Percentiles rank a stretch among this genome's conserved stretches.
phyloP scores from a whole-genome alignment of 30 jellyfish, hydroid and myxozoan species.

The Aurelia aurita complex sp. Pacific region DNA sequence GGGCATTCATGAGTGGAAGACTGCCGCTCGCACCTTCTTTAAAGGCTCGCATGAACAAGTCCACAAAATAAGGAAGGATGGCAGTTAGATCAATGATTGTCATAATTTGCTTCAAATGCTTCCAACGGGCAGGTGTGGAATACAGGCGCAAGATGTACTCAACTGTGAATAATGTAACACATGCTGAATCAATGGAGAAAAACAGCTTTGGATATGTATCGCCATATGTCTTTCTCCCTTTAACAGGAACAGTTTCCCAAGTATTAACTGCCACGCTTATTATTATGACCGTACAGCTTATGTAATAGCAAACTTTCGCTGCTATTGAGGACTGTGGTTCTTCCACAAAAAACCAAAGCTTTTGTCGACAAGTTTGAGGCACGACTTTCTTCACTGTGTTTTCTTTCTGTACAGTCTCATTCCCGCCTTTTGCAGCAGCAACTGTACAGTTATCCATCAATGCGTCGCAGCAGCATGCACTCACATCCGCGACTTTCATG shows the following conservation, averaged over 20 bases:
- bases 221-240: constrained; percentile 69
- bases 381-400: constrained; percentile 6
- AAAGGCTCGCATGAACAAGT: constrained; percentile 43
- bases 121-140: constrained; percentile 90
- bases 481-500: constrained; percentile 67
- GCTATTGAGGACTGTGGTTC: constrained; percentile 81
- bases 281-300: constrained; percentile 90
- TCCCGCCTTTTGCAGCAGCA: constrained; percentile 5
- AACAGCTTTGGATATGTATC: constrained; percentile 69
- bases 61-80: constrained; percentile 87
- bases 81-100: constrained; percentile 89
- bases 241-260: constrained; percentile 93
- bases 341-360: constrained; percentile 78
- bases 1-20: constrained; percentile 70
- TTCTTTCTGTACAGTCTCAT: constrained; percentile 10
- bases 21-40: constrained; percentile 49
- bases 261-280: constrained; percentile 84
- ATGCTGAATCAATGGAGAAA: constrained; percentile 83
- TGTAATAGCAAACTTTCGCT: constrained; percentile 76
- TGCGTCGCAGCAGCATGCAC: constrained; percentile 94
- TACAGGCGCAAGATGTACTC: constrained; percentile 86
- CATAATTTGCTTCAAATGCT: constrained; percentile 69
- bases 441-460: constrained; percentile 70
- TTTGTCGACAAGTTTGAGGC: constrained; percentile 65
- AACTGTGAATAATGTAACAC: constrained; percentile 80